A percentile compares a stretch with the other conserved stretches of the same genome.
These are phyloP conservation scores for Acanthosepion pharaonis DNA, from an alignment of 2,888 invertebrate genomes.

Conservation along the genomic window DNA sequence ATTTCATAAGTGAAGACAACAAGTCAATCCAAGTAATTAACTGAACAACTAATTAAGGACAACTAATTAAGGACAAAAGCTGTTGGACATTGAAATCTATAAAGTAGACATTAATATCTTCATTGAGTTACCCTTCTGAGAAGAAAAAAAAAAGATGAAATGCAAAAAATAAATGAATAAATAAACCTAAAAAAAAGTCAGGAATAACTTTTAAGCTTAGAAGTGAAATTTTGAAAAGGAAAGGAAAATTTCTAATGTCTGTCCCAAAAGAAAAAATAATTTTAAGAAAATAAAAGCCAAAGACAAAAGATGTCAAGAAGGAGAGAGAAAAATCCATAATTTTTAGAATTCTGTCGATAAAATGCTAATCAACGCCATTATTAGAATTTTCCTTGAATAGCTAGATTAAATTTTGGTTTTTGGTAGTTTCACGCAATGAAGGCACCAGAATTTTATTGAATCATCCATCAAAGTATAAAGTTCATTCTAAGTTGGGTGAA, in stretches of 20 bases:
- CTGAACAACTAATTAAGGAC: too few relatives aligned
- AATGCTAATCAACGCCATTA: neutral
- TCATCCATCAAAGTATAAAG: neutral
- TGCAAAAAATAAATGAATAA: neutral
- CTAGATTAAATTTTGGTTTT: neutral
- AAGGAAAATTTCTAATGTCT: neutral
- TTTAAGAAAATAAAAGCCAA: neutral
- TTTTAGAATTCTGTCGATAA: neutral
- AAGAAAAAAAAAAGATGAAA: neutral
- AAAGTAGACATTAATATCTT: too few relatives aligned
- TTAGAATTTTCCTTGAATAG: neutral
- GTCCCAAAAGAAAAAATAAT: neutral
- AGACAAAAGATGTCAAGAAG: neutral
- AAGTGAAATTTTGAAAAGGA: neutral
- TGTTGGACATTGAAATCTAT: too few relatives aligned
- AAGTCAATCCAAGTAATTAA: neutral
- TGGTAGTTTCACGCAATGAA: neutral
- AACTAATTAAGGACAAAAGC: too few relatives aligned
- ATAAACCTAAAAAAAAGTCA: neutral
- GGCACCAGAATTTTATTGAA: neutral
- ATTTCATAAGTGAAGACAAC: neutral
- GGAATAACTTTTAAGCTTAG: neutral
- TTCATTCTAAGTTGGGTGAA: neutral
- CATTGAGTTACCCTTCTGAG: neutral
- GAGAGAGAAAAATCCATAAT: neutral